A percentile compares a stretch with the other conserved stretches of the same genome.
Evolutionary conservation across 2,113 vertebrate species (phyloP).

Genomic region (Pomatorhinus ruficollis): DNA sequence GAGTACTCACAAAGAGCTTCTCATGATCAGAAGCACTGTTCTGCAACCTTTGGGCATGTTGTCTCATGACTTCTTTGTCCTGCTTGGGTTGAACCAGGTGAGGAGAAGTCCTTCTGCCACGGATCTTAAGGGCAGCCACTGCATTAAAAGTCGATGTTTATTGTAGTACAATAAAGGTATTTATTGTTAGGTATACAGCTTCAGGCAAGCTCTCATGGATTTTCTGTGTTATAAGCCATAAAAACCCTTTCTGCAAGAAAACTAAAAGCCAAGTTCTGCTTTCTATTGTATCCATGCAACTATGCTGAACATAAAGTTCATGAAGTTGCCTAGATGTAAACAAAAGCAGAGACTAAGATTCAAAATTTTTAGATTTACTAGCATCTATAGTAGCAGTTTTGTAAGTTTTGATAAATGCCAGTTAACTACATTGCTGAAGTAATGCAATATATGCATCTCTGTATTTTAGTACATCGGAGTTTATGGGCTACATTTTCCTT

Average conservation of each 20-base stretch:
- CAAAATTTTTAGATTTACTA: background rate
- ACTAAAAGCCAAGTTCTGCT: background rate
- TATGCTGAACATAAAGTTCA: background rate
- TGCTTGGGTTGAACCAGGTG: background rate
- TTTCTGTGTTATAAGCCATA: conserved; percentile 51
- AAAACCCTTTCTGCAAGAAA: background rate
- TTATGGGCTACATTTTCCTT: background rate
- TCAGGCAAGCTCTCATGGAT: background rate
- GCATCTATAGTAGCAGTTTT: background rate
- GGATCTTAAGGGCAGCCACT: background rate
- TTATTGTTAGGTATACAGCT: background rate
- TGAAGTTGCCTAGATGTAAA: background rate
- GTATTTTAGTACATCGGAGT: background rate
- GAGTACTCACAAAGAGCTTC: background rate
- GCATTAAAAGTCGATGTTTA: background rate
- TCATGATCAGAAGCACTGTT: background rate
- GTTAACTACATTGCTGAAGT: background rate
- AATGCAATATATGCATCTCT: background rate
- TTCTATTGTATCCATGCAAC: background rate
- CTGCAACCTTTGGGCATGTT: background rate
- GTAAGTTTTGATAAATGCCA: conserved; percentile 10
- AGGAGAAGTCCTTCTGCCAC: background rate
- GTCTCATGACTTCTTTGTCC: background rate
- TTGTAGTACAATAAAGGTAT: background rate
- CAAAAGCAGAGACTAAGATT: background rate